A percentile compares a stretch with the other conserved stretches of the same genome.
Conservation (phyloP, 2,888 invertebrate genomes). For the Bellardia bayeri region DNA sequence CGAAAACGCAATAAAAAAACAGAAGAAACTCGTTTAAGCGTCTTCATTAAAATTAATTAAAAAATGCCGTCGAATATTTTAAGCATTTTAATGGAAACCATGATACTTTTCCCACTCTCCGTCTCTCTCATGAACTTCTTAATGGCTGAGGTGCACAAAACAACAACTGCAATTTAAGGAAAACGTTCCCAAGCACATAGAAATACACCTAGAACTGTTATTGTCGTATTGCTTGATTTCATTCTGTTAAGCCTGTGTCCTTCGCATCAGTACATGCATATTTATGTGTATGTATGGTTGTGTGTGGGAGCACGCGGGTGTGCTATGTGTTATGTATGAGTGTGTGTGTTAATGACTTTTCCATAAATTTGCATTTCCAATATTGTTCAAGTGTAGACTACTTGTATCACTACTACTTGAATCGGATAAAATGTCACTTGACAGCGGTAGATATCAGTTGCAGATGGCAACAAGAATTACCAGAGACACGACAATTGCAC, state of each 20-base stretch:
- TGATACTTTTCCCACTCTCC: background rate
- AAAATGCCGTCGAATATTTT: conserved; percentile 33
- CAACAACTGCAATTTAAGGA: conserved; percentile 28
- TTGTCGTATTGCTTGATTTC: background rate
- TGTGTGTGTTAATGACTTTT: conserved; percentile 68
- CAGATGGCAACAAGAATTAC: conserved; percentile 62
- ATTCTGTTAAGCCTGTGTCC: conserved; percentile 10
- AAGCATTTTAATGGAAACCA: conserved; percentile 39
- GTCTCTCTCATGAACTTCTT: background rate
- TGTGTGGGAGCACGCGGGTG: background rate
- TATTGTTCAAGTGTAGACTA: conserved; percentile 65
- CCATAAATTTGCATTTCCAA: conserved; percentile 71
- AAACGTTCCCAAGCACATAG: conserved; percentile 1
- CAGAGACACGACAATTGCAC: conserved; percentile 67
- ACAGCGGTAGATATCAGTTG: conserved; percentile 70
- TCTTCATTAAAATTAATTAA: conserved; percentile 60
- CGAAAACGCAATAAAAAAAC: background rate
- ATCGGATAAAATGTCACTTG: conserved; percentile 71
- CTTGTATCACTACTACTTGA: conserved; percentile 68
- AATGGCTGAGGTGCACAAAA: background rate
- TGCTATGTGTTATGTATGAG: conserved; percentile 11
- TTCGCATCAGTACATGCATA: background rate
- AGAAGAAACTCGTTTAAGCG: conserved; percentile 15
- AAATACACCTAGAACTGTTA: background rate
- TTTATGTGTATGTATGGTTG: background rate